Conservation (phyloP, 1,140 invertebrate genomes). For the Pollicipes pollicipes region DNA sequence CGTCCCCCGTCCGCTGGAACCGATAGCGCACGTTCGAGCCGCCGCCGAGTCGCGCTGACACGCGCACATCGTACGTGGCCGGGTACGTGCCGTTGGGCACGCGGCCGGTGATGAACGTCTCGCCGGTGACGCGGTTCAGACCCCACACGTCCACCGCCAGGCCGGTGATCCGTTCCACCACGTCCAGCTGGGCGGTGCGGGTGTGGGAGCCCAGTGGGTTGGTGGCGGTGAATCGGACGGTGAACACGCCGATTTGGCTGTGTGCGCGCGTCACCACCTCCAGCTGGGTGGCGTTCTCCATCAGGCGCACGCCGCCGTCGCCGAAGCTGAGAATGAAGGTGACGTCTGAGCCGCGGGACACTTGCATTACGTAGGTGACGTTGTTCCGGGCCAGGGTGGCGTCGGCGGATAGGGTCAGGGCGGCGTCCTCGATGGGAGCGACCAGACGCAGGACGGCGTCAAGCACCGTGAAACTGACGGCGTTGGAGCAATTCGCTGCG, state of each 20-base stretch:
- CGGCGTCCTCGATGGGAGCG: neutral
- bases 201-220: conserved; percentile 2
- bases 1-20: neutral
- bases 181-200: neutral
- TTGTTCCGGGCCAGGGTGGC: conserved; percentile 4
- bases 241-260: conserved; percentile 5
- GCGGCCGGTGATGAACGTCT: conserved; percentile 6
- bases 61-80: conserved; percentile 4
- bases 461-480: neutral
- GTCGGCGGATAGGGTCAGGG: neutral
- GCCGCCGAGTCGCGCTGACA: conserved; percentile 6
- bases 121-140: neutral
- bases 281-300: neutral
- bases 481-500: neutral
- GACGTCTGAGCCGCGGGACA: conserved; percentile 9
- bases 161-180: conserved; percentile 6
- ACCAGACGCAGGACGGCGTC: neutral
- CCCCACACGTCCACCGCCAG: conserved; percentile 3
- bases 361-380: neutral
- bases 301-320: neutral
- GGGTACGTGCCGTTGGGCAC: conserved; percentile 8
- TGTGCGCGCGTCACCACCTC: conserved; percentile 1
- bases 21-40: neutral
- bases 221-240: conserved; percentile 9
- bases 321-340: conserved; percentile 11